phyloP scores from a whole-genome alignment of 2,888 invertebrate species.

The Dryococelus australis region DNA sequence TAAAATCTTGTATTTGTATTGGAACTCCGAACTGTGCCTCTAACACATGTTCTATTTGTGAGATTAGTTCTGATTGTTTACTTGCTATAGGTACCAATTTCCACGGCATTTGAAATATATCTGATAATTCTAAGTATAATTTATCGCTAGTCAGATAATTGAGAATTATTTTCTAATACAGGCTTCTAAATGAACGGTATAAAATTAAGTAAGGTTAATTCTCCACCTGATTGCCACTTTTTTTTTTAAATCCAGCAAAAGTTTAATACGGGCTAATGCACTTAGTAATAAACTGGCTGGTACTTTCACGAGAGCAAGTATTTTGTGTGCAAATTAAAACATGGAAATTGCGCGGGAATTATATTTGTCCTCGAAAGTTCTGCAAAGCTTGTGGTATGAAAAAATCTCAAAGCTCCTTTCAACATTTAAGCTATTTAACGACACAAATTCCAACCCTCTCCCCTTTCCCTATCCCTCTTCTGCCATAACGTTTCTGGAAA shows the following conservation, averaged over 20 bases:
- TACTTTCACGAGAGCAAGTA: neutral
- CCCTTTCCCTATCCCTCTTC: neutral
- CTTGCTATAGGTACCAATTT: no score
- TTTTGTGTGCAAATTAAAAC: slow-evolving; percentile 2
- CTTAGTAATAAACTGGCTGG: neutral
- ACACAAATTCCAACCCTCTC: neutral
- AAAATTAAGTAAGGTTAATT: neutral
- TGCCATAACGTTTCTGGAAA: neutral
- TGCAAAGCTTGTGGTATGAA: neutral
- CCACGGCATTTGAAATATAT: no score
- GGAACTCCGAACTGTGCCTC: no score
- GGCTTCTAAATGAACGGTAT: neutral
- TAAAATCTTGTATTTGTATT: no score
- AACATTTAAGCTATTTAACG: slow-evolving; percentile 6
- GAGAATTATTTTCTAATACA: neutral
- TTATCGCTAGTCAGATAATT: neutral
- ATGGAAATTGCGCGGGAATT: neutral
- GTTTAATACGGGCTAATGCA: neutral
- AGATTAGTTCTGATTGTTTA: no score
- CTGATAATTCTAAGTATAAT: neutral
- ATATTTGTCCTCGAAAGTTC: neutral
- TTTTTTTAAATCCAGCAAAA: neutral
- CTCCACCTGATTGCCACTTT: neutral
- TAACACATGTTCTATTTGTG: no score
- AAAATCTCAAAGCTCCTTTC: neutral